These are phyloP conservation scores for Acanthisitta chloris DNA, from an alignment of 2,113 vertebrate genomes.

Conservation along the genomic window DNA sequence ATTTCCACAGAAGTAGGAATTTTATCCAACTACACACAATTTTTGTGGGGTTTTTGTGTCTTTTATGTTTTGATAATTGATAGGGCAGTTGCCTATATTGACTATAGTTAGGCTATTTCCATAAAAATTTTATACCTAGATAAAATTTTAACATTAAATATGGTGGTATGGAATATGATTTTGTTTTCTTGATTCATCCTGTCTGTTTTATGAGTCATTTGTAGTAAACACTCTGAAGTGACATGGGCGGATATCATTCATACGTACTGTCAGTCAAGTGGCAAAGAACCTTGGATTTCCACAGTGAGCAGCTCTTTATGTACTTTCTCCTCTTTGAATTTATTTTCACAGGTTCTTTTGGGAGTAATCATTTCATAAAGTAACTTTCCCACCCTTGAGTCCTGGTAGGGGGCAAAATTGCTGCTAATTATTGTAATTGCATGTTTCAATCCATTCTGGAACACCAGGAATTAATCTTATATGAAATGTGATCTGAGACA, in stretches of 20 bases:
- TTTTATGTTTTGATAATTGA: background rate
- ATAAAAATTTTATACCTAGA: background rate
- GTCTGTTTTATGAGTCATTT: background rate
- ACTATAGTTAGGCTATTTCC: background rate
- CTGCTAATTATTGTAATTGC: conserved; percentile 25
- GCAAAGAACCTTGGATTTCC: background rate
- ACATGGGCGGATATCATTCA: background rate
- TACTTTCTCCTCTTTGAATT: background rate
- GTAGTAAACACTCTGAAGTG: background rate
- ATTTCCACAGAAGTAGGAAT: background rate
- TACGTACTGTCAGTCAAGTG: background rate
- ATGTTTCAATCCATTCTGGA: conserved; percentile 7
- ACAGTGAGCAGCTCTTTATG: background rate
- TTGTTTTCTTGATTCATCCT: background rate
- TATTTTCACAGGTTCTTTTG: background rate
- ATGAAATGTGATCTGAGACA: conserved; percentile 1
- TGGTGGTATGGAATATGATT: background rate
- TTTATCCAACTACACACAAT: background rate
- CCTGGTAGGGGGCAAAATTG: conserved; percentile 16
- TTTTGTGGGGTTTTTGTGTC: background rate
- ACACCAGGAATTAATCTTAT: conserved; percentile 38
- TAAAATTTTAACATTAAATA: background rate
- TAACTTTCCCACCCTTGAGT: background rate
- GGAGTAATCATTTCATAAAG: background rate
- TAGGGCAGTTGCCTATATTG: accelerated